Evolutionary conservation across 2,888 invertebrate species (phyloP).

Genomic region (Ctena decussata): DNA sequence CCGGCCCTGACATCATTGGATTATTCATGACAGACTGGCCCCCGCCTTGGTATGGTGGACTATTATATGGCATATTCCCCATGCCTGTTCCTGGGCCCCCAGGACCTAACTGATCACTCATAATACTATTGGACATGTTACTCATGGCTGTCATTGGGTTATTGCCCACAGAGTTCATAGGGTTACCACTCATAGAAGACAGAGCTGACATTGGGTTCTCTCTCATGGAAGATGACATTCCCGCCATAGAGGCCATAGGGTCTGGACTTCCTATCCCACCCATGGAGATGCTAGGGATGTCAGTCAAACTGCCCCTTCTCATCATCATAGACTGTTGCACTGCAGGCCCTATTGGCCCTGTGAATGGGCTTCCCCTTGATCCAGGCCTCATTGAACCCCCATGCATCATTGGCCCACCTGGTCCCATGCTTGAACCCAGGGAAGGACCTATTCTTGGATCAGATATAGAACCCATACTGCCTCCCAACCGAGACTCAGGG

Average conservation of each 20-base stretch:
- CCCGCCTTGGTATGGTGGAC: conserved; percentile 58
- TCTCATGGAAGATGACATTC: conserved; percentile 43
- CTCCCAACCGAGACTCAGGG: conserved; percentile 57
- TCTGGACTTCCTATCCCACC: conserved; percentile 69
- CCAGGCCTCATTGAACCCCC: conserved; percentile 64
- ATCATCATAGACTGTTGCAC: conserved; percentile 69
- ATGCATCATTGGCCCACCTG: conserved; percentile 57
- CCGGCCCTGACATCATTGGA: conserved; percentile 69
- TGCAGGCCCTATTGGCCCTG: conserved; percentile 65
- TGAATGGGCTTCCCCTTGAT: conserved; percentile 63
- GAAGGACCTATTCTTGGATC: conserved; percentile 52
- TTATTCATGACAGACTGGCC: conserved; percentile 48
- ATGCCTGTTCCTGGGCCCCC: conserved; percentile 41
- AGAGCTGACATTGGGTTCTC: conserved; percentile 61
- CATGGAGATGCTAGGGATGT: conserved; percentile 40
- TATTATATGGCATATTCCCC: conserved; percentile 68
- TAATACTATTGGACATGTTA: conserved; percentile 74
- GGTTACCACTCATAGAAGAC: conserved; percentile 65
- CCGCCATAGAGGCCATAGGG: conserved; percentile 47
- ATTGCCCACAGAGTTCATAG: conserved; percentile 40
- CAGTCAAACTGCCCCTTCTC: conserved; percentile 49
- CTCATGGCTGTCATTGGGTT: conserved; percentile 69
- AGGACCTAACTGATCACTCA: conserved; percentile 69
- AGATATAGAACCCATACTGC: conserved; percentile 68
- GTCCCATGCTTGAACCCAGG: conserved; percentile 62